Base-by-base conservation (phyloP, 1,140 invertebrate genomes). In the Aphidius ervi region DNA sequence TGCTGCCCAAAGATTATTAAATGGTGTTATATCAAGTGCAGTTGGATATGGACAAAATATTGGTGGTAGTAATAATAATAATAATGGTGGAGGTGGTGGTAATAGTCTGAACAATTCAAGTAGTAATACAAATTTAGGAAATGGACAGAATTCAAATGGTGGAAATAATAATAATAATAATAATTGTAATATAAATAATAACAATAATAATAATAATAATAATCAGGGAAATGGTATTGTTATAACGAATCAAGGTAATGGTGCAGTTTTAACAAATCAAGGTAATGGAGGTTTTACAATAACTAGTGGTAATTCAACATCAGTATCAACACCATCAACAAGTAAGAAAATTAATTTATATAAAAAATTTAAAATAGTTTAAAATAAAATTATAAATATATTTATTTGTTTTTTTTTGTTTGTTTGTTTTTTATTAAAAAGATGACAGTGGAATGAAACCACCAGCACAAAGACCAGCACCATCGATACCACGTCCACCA, bases 401-500 rank as follows among this genome's bases (percentile, higher is more conserved):
- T 47, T 46, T 46, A 6, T 56, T 53, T 49, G 8, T 49, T 39
- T 6, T 8, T 64, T n/a, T 23, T 72, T 73, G 3, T 53, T 40
- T 63, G 9, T 23, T 72, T 73, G 3, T 53, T 16, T 63, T 31
- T 31, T 3, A 1, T 31, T 31, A 2, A 31, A 31, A 31, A 80
- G 77, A 71, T 63, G 75, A 80, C 23, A 31, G 23, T 68, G 72
- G 74, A 52, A 82, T 82, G 81, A 79, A 88, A 81, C 78, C 86
- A 69, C 75, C 85, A 37, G 81, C 80, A 63, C 82, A 80, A 54
- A 74, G 79, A 67, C 80, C 83, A 62, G 77, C 82, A 47, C 81
- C 85, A 64, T 82, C 84, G 61, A 82, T 82, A 54, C 81, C 85
- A 48, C 76, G 89, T 65, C 86, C 88, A 62, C 88, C 91, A n/a